Evolutionary conservation across 2,797 vertebrate species (phyloP), one percentile per base, ranked within the genome.

Genomic region (Hydrolagus colliei): DNA sequence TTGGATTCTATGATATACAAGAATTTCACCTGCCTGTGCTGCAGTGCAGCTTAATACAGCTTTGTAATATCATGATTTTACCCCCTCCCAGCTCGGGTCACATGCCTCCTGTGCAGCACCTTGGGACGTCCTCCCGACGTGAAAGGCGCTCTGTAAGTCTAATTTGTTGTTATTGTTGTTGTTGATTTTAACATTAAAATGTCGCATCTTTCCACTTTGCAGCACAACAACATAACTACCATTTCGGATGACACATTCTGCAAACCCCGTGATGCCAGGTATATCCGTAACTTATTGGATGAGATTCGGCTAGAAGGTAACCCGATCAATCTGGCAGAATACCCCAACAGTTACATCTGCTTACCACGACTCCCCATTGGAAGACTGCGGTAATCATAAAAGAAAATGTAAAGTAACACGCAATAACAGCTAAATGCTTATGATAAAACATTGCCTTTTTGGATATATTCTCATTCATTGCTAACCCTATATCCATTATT

Each of bases 211-310:
- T 88, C 90, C 10, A 86, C 88, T 88, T 90, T 91, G 77, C 91
- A 99, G 98, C 96, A 96, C 92, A 99, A 99, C 93, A 98, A 97
- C 90, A 98, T 99, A 91, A 95, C 95, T 7, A 93, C 93, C 0
- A 93, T 99, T 91, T 96, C 91, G 13, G 90, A 92, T 2, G 93
- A 97, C 88, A 98, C 98, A 14, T 99, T 99, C 94, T 99, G 98
- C 92, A 97, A 94, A 90, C 93, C 95, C 59, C 97, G 97, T 71
- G 89, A 96, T 91, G 98, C 96, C 20, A 96, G 95, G 86, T 99
- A 97, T 86, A 93, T 99, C 87, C 95, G 97, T 75, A 91, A 93
- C 0, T 92, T 89, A 13, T 94, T 99, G 90, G 96, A 92, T 7
- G 96, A 99, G 90, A 96, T 99, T 74, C 92, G 97, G 35, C 88